These are phyloP conservation scores for Tretioscincus oriximinensis DNA, from an alignment of 2,113 vertebrate genomes.

Conservation along the genomic window DNA sequence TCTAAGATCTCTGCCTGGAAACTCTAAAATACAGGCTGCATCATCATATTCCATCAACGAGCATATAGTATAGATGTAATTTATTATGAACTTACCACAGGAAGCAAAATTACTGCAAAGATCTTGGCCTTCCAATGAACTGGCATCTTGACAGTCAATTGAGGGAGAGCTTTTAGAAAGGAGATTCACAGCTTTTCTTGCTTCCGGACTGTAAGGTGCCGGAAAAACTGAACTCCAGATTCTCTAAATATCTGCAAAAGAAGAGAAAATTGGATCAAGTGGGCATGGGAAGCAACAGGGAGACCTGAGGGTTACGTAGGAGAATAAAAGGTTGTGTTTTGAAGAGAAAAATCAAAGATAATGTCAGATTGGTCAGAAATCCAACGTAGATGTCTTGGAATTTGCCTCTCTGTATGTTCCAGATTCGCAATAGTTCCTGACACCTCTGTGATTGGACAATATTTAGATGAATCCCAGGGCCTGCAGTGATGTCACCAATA, in stretches of 20 bases:
- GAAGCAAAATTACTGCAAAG: conserved; percentile 30
- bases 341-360: background rate
- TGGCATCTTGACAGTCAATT: conserved; percentile 44
- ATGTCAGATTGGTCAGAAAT: background rate
- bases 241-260: conserved; percentile 28
- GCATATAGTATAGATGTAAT: too few species aligned
- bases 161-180: background rate
- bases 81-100: conserved; percentile 47
- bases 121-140: conserved; percentile 29
- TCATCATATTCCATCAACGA: too few species aligned
- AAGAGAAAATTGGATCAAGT: background rate
- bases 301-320: background rate
- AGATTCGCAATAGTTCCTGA: too few species aligned
- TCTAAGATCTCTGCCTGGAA: too few species aligned
- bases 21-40: background rate
- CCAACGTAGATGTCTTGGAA: background rate
- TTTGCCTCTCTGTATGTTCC: too few species aligned
- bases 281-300: background rate
- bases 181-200: background rate
- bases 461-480: too few species aligned
- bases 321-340: background rate
- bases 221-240: background rate
- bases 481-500: too few species aligned
- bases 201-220: background rate
- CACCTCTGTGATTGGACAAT: too few species aligned